Percentiles rank a stretch among this genome's conserved stretches.
These are phyloP conservation scores for Desmophyllum pertusum DNA, from an alignment of 92 coral and sea anemone genomes.

Conservation along the genomic window DNA sequence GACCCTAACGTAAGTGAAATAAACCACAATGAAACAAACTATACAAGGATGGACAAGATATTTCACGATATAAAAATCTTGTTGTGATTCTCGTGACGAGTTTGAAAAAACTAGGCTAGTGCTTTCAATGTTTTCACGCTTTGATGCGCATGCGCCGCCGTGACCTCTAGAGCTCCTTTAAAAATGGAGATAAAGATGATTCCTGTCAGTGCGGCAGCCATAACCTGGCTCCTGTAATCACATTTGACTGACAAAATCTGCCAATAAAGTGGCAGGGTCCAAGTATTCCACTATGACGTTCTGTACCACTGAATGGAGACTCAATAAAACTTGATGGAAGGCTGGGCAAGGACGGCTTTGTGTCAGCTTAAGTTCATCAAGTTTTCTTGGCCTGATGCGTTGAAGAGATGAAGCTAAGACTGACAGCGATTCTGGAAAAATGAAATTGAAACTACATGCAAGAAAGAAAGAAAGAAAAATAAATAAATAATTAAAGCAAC, in stretches of 20 bases:
- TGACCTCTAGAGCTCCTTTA: too few relatives aligned
- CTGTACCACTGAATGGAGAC: conserved; percentile 5
- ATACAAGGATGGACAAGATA: too few relatives aligned
- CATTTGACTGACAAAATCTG: conserved; percentile 45
- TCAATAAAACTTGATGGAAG: conserved; percentile 1
- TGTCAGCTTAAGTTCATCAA: conserved; percentile 37
- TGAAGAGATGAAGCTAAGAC: conserved; percentile 25
- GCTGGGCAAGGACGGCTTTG: background rate
- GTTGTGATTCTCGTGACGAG: too few relatives aligned
- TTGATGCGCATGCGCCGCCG: too few relatives aligned
- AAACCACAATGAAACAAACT: too few relatives aligned
- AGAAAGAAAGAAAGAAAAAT: background rate
- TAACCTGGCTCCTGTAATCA: background rate
- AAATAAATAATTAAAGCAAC: too few relatives aligned
- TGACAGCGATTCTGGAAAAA: conserved; percentile 29
- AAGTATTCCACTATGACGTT: conserved; percentile 14
- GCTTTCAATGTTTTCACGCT: too few relatives aligned
- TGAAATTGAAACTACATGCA: conserved; percentile 14
- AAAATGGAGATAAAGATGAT: too few relatives aligned
- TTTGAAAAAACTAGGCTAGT: too few relatives aligned
- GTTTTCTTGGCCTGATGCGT: conserved; percentile 31
- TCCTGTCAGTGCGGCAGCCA: background rate
- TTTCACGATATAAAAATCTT: too few relatives aligned
- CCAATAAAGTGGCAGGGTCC: conserved; percentile 42
- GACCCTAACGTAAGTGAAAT: too few relatives aligned